Percentiles rank a stretch among this genome's conserved stretches.
Conservation (phyloP, 2,797 vertebrate genomes). For the Picus viridis region DNA sequence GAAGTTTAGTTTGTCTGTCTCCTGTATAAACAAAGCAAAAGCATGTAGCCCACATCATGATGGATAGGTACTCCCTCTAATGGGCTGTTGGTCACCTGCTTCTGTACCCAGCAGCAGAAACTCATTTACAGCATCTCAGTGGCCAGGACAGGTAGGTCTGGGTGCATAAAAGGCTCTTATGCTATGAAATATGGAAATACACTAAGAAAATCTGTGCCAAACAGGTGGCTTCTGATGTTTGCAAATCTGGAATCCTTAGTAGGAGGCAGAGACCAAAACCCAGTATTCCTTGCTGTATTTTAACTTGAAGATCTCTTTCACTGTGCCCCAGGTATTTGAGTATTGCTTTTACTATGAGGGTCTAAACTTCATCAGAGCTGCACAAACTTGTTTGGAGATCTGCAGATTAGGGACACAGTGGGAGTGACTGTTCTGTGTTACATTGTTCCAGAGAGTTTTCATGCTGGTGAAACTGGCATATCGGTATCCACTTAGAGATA, state of each 20-base stretch:
- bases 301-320: neutral
- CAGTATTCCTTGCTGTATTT: neutral
- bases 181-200: neutral
- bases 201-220: neutral
- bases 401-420: neutral
- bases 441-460: neutral
- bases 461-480: neutral
- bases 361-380: neutral
- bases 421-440: neutral
- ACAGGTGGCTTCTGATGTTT: neutral
- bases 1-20: neutral
- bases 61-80: neutral
- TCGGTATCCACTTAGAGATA: neutral
- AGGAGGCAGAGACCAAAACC: neutral
- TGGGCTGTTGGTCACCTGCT: neutral
- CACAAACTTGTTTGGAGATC: neutral
- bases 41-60: accelerated
- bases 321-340: neutral
- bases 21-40: neutral
- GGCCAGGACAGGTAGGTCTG: neutral
- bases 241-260: neutral
- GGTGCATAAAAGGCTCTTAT: neutral
- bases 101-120: neutral
- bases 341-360: neutral
- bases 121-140: neutral